Evolutionary conservation across 2,113 vertebrate species (phyloP), one percentile per base, ranked within the genome.

Genomic region (Sorex araneus): DNA sequence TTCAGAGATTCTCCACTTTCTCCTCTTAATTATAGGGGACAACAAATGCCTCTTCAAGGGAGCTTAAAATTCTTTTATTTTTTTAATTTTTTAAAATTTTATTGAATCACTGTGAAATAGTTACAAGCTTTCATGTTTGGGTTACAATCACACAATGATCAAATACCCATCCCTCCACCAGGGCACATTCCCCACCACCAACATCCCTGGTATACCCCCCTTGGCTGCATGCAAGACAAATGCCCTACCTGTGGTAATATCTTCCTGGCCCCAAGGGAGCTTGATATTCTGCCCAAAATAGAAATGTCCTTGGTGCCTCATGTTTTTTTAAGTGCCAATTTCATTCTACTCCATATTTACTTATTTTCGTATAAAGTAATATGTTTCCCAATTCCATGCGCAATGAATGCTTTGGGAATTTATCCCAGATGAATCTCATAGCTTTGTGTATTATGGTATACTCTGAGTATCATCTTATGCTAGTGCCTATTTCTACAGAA

Each of bases 321-420:
- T 45, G 16, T 43, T 34, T 27, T 69, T 57, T 70, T 64, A 89
- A 57, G 4, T 85, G 12, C 67, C n/a, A 70, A 54, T 16, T 80
- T 3, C n/a, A 77, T 79, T 93, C 34, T 36, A 84, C 32, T 80
- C 36, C 47, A 69, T 57, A 78, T 47, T 70, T 34, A 67, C 50
- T 27, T 32, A 4, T 88, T 83, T 71, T 78, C 73, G 81, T 71
- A 36, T 16, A 47, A 80, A 91, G 54, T 16, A 82, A 8, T 18
- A 6, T 36, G 36, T 67, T 85, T 91, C 85, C 83, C 81, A 66
- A 94, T 90, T 77, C 67, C 50, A 30, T 25, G 50, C 19, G 36
- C 50, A 71, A 73, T 8, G 21, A 74, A 57, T 30, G 32, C 57
- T 45, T 85, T n/a, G 15, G 73, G 34, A 70, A 77, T 32, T 63